A percentile compares a stretch with the other conserved stretches of the same genome.
phyloP scores from a whole-genome alignment of 2,888 invertebrate species.

The Dysmachus trigonus region DNA sequence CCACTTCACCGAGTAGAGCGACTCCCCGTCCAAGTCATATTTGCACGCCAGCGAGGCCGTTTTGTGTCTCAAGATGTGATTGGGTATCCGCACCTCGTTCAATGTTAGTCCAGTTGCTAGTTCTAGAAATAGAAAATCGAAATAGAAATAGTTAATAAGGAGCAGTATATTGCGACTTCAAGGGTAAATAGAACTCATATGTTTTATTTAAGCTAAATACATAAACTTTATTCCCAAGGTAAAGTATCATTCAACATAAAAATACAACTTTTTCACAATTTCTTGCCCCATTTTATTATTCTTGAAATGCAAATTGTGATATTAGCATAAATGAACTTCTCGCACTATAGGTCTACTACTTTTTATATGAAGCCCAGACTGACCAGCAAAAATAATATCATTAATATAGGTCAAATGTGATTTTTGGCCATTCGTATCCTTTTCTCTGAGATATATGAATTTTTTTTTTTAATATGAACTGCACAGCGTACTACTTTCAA shows the following conservation, averaged over 20 bases:
- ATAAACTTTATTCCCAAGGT: background rate
- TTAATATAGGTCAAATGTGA: no score
- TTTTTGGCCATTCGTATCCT: no score
- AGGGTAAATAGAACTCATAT: background rate
- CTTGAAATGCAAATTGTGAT: background rate
- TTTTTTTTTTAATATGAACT: no score
- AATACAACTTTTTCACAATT: background rate
- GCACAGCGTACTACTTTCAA: no score
- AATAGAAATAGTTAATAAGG: background rate
- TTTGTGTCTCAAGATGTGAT: constrained; percentile 81
- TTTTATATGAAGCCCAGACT: no score
- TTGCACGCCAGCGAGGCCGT: constrained; percentile 81
- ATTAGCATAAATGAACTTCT: no score
- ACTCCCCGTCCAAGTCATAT: constrained; percentile 84
- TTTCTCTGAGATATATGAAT: no score
- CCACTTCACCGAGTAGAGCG: constrained; percentile 90
- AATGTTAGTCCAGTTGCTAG: constrained; percentile 71
- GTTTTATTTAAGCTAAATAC: background rate
- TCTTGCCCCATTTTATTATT: background rate
- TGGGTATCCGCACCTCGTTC: constrained; percentile 81
- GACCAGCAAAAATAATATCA: no score
- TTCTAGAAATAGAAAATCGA: constrained; percentile 58
- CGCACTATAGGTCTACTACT: no score
- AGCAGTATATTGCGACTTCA: background rate
- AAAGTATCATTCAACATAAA: background rate